These are phyloP conservation scores for Folsomia manolachei DNA, from an alignment of 2,888 invertebrate species.

Conservation along the genomic window DNA sequence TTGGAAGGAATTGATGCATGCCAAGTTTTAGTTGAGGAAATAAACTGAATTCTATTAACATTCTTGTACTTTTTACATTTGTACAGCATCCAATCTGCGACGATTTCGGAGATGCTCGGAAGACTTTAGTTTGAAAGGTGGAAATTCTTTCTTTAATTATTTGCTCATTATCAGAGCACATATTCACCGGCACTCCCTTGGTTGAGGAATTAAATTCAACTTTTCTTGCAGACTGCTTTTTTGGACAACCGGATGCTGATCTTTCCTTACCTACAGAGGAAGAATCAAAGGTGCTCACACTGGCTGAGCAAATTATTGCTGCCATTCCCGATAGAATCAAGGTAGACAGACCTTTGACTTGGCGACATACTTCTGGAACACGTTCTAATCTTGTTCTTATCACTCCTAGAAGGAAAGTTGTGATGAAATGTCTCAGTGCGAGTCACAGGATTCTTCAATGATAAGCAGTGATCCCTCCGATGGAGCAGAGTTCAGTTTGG, in stretches of 20 bases:
- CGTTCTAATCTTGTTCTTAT: too few species aligned
- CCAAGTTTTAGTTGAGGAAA: not conserved
- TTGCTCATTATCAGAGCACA: not conserved
- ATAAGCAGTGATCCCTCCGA: constrained; percentile 59
- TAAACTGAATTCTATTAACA: constrained; percentile 8
- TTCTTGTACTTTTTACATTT: not conserved
- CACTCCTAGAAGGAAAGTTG: constrained; percentile 47
- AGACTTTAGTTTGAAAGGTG: constrained; percentile 51
- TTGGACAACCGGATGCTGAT: constrained; percentile 46
- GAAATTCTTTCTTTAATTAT: not conserved
- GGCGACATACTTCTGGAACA: not conserved
- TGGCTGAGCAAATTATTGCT: constrained; percentile 97
- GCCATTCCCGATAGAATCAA: constrained; percentile 97
- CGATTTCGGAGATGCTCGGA: constrained; percentile 46
- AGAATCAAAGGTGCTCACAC: constrained; percentile 83
- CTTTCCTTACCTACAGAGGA: constrained; percentile 69
- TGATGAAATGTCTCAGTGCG: constrained; percentile 49
- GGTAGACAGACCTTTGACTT: constrained; percentile 57
- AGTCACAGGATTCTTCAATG: constrained; percentile 49
- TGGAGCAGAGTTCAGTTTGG: constrained; percentile 71
- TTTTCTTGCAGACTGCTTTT: constrained; percentile 50
- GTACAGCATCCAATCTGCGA: constrained; percentile 39
- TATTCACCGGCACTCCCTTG: too few species aligned
- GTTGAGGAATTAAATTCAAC: too few species aligned
- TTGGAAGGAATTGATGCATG: not conserved